A percentile compares a stretch with the other conserved stretches of the same genome.
phyloP scores from a whole-genome alignment of 1,140 invertebrate genomes.

The Danaus melanippus region DNA sequence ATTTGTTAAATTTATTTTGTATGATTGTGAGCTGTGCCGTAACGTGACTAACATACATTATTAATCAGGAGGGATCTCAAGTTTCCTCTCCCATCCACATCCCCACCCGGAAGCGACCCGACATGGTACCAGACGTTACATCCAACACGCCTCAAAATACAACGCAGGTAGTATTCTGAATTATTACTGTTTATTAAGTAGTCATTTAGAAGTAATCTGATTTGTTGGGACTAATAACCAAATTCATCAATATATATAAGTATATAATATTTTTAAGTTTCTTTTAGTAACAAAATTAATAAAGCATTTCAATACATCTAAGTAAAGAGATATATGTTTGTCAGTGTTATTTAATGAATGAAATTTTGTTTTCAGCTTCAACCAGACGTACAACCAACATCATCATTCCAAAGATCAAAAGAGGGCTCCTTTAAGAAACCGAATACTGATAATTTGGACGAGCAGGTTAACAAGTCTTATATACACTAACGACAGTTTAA shows the following conservation, averaged over 20 bases:
- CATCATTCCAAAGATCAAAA: constrained; percentile 43
- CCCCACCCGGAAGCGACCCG: constrained; percentile 43
- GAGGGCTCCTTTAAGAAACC: constrained; percentile 57
- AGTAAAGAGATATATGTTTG: neutral
- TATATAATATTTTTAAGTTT: too few species aligned
- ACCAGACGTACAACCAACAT: constrained; percentile 61
- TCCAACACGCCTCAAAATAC: constrained; percentile 40
- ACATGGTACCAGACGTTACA: constrained; percentile 65
- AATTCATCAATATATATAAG: too few species aligned
- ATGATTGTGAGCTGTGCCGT: too few species aligned
- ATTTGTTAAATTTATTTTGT: too few species aligned
- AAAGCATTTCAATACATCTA: neutral
- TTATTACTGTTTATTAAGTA: too few species aligned
- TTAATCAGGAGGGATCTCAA: constrained; percentile 27
- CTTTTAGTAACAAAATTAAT: too few species aligned
- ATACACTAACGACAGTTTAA: too few species aligned
- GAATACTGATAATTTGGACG: constrained; percentile 57
- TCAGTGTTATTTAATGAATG: neutral
- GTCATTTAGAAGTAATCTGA: too few species aligned
- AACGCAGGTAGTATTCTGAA: constrained; percentile 34
- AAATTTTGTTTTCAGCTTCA: constrained; percentile 39
- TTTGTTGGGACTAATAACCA: constrained; percentile 3
- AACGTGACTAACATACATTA: constrained; percentile 10
- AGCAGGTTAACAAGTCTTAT: constrained; percentile 36
- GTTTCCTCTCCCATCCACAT: constrained; percentile 52